Base-by-base conservation (phyloP, 2,888 invertebrate species). In the Vanessa cardui region DNA sequence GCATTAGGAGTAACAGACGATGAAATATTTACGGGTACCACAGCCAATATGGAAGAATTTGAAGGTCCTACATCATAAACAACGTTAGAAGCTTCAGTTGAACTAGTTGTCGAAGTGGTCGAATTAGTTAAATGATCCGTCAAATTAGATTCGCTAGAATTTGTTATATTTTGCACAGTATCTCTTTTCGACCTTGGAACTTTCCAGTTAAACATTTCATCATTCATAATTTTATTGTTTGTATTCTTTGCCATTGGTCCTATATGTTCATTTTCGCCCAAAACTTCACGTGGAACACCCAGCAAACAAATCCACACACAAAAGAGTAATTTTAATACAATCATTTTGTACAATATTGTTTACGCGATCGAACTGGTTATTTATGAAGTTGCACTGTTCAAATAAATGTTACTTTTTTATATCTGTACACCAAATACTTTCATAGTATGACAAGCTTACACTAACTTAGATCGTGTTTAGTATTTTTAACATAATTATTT, bases 11-110 rank as follows among this genome's bases (percentile, higher is more conserved):
- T 72, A 3, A 79, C 77, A 8, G 86, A 80, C 18, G 88, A 82
- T 2, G 91, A 86, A 33, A 80, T 77, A 76, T 90, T 92, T n/a
- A 87, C 83, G 73, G 80, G 83, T 2, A 82, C 77, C 47, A 87
- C 82, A 20, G 88, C 78, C 49, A 89, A 70, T 71, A 87, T 79
- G 2, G 89, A 87, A 50, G 83, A 81, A 70, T 85, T 84, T 3
- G 86, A 86, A 62, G 87, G 84, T 18, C 85, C 88, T 64, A 86
- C 79, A 71, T 90, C 90, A 74, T 88, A 87, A 47, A 83, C 78
- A 61, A 79, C 72, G 71, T 83, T 86, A 7, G 83, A 70, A 72
- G 78, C 82, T 73, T 90, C 90, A 31, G 86, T 84, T 20, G 89
- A 82, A 72, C 79, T 83, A 46, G 69, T 68, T n/a, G 70, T 60